phyloP scores from a whole-genome alignment of 2,113 vertebrate genomes.

The Sprattus sprattus region DNA sequence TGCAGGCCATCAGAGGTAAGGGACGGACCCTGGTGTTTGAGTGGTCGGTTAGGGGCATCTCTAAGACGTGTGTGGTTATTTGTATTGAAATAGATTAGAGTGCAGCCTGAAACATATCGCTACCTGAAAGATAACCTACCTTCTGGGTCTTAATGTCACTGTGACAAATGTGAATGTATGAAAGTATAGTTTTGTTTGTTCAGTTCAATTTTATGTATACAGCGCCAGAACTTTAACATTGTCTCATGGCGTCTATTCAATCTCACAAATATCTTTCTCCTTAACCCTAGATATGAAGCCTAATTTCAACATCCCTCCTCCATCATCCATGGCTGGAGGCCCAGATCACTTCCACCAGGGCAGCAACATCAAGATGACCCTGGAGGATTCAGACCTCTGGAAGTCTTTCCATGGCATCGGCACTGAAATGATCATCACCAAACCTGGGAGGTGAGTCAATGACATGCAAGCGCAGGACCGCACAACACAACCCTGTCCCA shows the following conservation, averaged over 20 bases:
- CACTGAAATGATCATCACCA: slow-evolving; percentile 94
- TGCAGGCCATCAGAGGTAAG: slow-evolving; percentile 76
- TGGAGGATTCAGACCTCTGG: slow-evolving; percentile 85
- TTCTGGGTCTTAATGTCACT: neutral
- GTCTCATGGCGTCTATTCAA: neutral
- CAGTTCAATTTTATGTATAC: too few species aligned
- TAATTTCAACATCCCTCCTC: slow-evolving; percentile 67
- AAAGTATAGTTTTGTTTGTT: neutral
- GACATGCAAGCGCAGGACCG: neutral
- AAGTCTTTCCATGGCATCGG: slow-evolving; percentile 82
- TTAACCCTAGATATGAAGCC: slow-evolving; percentile 70
- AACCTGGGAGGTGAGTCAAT: slow-evolving; percentile 77
- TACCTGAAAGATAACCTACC: neutral
- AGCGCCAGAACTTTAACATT: too few species aligned
- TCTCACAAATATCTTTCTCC: neutral
- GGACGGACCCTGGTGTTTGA: neutral
- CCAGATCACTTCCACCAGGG: slow-evolving; percentile 73
- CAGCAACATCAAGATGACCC: slow-evolving; percentile 72
- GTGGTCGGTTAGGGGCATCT: neutral
- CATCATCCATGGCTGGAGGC: slow-evolving; percentile 59
- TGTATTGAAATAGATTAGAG: neutral
- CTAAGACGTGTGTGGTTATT: neutral
- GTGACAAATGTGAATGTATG: neutral
- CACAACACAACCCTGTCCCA: neutral
- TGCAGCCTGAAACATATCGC: neutral